Base-by-base conservation (phyloP, 30 jellyfish, hydroid and myxozoan species). In the Turritopsis rubra region DNA sequence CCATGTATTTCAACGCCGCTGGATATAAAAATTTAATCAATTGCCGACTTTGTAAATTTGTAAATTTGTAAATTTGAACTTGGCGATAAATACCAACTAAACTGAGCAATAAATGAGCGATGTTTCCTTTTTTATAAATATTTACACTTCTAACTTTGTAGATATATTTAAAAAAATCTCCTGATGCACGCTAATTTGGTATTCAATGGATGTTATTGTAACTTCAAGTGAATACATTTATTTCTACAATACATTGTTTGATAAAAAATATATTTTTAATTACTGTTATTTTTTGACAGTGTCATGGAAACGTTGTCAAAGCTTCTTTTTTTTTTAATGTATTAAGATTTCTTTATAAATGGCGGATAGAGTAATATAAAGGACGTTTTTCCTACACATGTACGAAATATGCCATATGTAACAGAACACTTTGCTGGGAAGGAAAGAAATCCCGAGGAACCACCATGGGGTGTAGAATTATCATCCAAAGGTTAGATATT, bases 381-480 rank as follows among this genome's bases (percentile, higher is more conserved):
- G 17, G 76, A 54, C n/a, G 21, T 18, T 16, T 18, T 16, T 18
- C n/a, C n/a, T 54, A 16, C 72, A 54, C 17, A 21, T 4, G 17
- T 7, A 17, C 7, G 8, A 21, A 26, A 66, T n/a, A 66, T 66
- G 76, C 16, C 76, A 66, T 66, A 66, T 66, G 29, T 17, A 3
- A n/a, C 76, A 7, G 29, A 66, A 4, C 82, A 74, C 0, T 74
- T 74, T 74, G 54, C 28, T 9, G 82, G 82, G 26, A 74, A 74
- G 41, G 82, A 74, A 74, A 26, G 82, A 0, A 29, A 30, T n/a
- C 54, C 54, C n/a, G 82, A 26, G 24, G 82, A 3, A n/a, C 65
- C 65, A 24, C 82, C 82, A 24, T 74, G 82, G 82, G 82, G 82
- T n/a, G 24, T 29, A 17, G 82, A 74, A 24, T 0, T 21, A 74